phyloP scores from a whole-genome alignment of 2,797 vertebrate species.

The Mormyrops boulengeri region DNA sequence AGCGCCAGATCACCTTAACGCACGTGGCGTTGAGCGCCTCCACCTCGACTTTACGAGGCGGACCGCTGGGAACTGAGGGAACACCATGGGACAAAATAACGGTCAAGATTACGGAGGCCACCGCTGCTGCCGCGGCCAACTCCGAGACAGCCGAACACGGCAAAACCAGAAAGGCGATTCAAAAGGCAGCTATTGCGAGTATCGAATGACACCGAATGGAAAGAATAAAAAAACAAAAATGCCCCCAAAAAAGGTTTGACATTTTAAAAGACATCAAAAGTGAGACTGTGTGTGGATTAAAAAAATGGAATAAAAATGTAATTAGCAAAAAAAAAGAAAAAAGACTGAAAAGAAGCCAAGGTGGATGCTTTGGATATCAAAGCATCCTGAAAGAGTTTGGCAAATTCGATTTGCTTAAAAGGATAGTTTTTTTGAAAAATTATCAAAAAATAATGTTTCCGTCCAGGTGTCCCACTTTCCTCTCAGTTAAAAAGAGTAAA shows the following conservation, averaged over 20 bases:
- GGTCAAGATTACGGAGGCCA: constrained; percentile 65
- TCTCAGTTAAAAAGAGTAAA: constrained; percentile 39
- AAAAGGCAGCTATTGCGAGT: constrained; percentile 51
- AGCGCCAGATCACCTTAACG: constrained; percentile 87
- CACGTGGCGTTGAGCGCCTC: constrained; percentile 92
- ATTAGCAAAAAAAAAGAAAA: constrained; percentile 63
- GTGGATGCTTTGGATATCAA: constrained; percentile 76
- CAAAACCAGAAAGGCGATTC: constrained; percentile 28
- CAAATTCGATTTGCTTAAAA: constrained; percentile 45
- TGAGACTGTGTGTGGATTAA: constrained; percentile 62
- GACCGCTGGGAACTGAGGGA: constrained; percentile 97
- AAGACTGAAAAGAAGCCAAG: constrained; percentile 67
- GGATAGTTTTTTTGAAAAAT: constrained; percentile 18
- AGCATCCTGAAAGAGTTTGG: constrained; percentile 65
- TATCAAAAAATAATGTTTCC: constrained; percentile 52
- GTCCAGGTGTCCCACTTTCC: constrained; percentile 36
- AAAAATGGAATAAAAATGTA: constrained; percentile 76
- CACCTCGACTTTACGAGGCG: constrained; percentile 86
- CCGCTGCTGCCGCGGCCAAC: constrained; percentile 47
- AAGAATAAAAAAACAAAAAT: constrained; percentile 45
- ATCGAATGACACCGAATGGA: constrained; percentile 44
- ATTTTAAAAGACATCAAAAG: constrained; percentile 66
- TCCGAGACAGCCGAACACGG: constrained; percentile 48
- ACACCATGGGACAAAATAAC: constrained; percentile 82
- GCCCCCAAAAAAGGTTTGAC: constrained; percentile 49